phyloP scores from a whole-genome alignment of 1,140 invertebrate species.

The Papilio xuthus region DNA sequence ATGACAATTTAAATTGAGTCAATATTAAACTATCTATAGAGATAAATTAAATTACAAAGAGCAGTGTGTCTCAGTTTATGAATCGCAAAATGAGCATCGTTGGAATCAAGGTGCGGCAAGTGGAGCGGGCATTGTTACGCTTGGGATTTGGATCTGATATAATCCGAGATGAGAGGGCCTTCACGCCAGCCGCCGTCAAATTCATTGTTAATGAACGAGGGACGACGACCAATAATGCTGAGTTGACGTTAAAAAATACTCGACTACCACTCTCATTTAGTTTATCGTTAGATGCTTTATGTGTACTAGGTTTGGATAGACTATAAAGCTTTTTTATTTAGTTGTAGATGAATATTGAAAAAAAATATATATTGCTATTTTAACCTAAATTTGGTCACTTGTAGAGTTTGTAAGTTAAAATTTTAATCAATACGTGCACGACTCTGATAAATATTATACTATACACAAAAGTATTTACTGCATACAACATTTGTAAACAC shows the following conservation, averaged over 20 bases:
- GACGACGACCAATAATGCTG: constrained; percentile 45
- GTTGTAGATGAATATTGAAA: background rate
- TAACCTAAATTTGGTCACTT: background rate
- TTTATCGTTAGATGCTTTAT: background rate
- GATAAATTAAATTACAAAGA: background rate
- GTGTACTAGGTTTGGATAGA: background rate
- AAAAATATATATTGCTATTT: background rate
- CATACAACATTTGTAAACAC: background rate
- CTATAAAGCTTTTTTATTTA: background rate
- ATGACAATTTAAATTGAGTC: no score
- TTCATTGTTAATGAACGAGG: constrained; percentile 70
- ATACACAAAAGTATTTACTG: background rate
- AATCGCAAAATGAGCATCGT: constrained; percentile 66
- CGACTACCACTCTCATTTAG: constrained; percentile 23
- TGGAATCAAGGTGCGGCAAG: constrained; percentile 52
- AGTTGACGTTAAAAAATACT: constrained; percentile 35
- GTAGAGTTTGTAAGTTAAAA: background rate
- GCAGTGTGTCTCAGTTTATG: constrained; percentile 54
- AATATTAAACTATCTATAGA: background rate
- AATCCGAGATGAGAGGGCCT: constrained; percentile 66
- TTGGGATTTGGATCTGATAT: constrained; percentile 70
- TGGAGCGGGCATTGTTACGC: constrained; percentile 55
- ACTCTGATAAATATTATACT: no score
- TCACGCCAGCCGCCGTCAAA: constrained; percentile 54
- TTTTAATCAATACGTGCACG: no score